Base-by-base conservation (phyloP, 2,113 vertebrate genomes). In the Romanogobio albipinnatus region DNA sequence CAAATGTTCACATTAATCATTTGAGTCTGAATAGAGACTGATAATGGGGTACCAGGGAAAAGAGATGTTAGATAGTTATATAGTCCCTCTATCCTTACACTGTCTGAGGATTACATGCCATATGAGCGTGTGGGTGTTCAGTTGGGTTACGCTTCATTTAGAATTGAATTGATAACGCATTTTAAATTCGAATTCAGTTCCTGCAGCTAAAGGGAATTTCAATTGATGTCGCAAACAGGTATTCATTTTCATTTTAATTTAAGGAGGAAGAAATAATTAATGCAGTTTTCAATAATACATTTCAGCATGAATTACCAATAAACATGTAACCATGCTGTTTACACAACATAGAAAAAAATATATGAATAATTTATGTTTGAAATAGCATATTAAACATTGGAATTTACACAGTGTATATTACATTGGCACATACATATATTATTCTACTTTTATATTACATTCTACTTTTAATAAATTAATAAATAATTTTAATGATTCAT, bases 1-100 rank as follows among this genome's bases (percentile, higher is more conserved):
- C 83, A 95, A 95, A 94, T 91, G 90, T 91, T 88, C 86, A 84
- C 91, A 95, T 95, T 94, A 87, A 94, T 94, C 89, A 88, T 92
- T 93, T 91, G 90, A 89, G 89, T 89, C 84, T 86, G 86, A 90
- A 84, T 77, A 90, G 84, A 93, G 94, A 95, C 92, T 93, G 85
- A 91, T 91, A 89, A 91, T 87, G 36, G 85, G 90, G 87, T 92
- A 33, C 66, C 90, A 92, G 36, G 89, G 84, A 90, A 91, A 89
- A 49, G 77, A 81, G 91, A 93, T 91, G 91, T 81, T 24, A 85
- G 68, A 81, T 66, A 45, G 91, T 81, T 24, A 85, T 58, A 81
- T 66, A 33, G 61, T 43, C 29, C n/a, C 71, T 61, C 58, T 66
- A 68, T 36, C 59, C 47, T 59, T 76, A 73, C 17, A 73, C 53